Evolutionary conservation across 2,797 vertebrate species (phyloP).

Genomic region (Melopsittacus undulatus): DNA sequence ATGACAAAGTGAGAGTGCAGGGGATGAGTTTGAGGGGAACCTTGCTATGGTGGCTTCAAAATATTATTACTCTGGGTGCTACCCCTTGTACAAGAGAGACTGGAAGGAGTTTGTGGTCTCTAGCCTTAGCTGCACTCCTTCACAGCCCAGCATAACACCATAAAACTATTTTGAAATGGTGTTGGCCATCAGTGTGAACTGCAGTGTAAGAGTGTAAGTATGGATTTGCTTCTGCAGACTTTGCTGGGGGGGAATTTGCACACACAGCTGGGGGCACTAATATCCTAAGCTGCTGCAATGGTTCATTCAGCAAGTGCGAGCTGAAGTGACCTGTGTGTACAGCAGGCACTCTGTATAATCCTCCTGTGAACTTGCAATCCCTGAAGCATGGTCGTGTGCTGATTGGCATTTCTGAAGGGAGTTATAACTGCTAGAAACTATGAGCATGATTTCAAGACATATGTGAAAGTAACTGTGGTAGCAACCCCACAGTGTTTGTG

Average conservation of each 20-base stretch:
- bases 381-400: neutral
- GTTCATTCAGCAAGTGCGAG: neutral
- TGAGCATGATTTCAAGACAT: neutral
- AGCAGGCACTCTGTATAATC: neutral
- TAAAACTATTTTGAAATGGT: neutral
- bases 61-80: neutral
- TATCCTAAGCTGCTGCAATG: neutral
- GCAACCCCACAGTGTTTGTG: accelerated
- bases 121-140: neutral
- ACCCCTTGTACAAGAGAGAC: neutral
- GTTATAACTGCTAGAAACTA: neutral
- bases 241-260: neutral
- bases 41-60: neutral
- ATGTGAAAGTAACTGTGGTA: neutral
- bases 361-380: neutral
- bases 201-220: neutral
- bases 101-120: neutral
- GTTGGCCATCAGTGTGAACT: neutral
- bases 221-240: neutral
- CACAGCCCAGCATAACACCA: neutral
- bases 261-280: too few relatives aligned
- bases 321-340: neutral
- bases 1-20: neutral
- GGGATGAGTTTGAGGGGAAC: neutral
- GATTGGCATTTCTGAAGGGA: neutral